Evolutionary conservation across 2,888 invertebrate genomes (phyloP).

Genomic region (Nipponacmea schrenckii): DNA sequence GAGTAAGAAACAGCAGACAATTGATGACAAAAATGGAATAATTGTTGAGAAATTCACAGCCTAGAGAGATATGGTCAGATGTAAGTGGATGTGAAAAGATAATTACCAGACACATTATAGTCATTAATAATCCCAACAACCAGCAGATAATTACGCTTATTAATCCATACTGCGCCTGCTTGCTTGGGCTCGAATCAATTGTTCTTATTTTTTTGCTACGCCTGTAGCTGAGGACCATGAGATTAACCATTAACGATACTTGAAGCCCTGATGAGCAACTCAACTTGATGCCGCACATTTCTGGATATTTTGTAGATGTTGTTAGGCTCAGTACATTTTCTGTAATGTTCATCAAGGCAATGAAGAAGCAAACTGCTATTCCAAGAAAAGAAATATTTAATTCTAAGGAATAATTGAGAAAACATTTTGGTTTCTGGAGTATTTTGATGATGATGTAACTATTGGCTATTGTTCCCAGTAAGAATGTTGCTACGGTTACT

Average conservation of each 20-base stretch:
- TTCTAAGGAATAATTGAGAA: background rate
- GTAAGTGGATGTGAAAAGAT: background rate
- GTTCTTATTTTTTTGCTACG: background rate
- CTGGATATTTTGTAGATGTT: background rate
- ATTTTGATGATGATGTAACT: background rate
- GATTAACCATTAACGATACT: background rate
- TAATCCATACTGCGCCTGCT: background rate
- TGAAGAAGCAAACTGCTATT: background rate
- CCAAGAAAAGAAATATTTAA: background rate
- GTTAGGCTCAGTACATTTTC: background rate
- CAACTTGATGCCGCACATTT: background rate
- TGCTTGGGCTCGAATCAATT: background rate
- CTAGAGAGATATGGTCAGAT: too few relatives aligned
- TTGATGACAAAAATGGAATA: too few relatives aligned
- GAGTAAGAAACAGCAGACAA: too few relatives aligned
- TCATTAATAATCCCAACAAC: background rate
- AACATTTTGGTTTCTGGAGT: background rate
- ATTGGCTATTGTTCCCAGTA: background rate
- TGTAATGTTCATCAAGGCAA: background rate
- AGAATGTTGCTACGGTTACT: background rate
- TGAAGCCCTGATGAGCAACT: background rate
- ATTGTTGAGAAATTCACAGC: too few relatives aligned
- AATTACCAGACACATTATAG: background rate
- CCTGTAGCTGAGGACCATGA: background rate
- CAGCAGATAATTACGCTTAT: background rate